phyloP scores from a whole-genome alignment of 92 coral and sea anemone genomes.

The Parazoanthus swiftii region DNA sequence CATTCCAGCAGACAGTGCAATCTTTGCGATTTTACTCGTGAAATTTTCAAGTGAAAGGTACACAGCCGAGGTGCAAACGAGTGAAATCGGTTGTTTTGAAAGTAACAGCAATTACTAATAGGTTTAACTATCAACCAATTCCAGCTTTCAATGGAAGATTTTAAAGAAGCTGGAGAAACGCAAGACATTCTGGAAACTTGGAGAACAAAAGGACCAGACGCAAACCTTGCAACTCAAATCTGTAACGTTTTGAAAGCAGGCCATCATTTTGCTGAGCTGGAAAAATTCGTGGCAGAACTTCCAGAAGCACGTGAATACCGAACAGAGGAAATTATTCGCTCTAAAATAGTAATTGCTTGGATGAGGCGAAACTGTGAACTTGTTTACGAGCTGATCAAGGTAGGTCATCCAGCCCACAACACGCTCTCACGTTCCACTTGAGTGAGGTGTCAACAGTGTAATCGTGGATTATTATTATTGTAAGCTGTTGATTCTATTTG shows the following conservation, averaged over 20 bases:
- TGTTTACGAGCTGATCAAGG: conserved; percentile 51
- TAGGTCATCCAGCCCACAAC: neutral
- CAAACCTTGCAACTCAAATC: conserved; percentile 43
- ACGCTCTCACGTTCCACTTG: conserved; percentile 24
- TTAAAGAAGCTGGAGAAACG: neutral
- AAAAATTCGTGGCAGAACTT: conserved; percentile 42
- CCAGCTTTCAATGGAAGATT: conserved; percentile 26
- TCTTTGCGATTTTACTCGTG: neutral
- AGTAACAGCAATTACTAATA: neutral
- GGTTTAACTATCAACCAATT: conserved; percentile 7
- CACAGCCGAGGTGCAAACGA: neutral
- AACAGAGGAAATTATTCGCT: conserved; percentile 44
- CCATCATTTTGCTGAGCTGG: conserved; percentile 33
- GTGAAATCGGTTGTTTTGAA: neutral
- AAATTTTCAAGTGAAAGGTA: neutral
- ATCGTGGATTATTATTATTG: conserved; percentile 4
- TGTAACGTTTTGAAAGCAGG: conserved; percentile 39
- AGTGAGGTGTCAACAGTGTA: conserved; percentile 17
- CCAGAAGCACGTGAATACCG: conserved; percentile 33
- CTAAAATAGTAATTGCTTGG: conserved; percentile 40
- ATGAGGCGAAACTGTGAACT: conserved; percentile 40
- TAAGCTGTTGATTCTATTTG: neutral
- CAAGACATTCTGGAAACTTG: conserved; percentile 3
- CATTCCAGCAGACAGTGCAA: neutral
- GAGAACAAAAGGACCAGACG: conserved; percentile 33